Evolutionary conservation across 2,113 vertebrate species (phyloP), one percentile per base, ranked within the genome.

Genomic region (Dinomys branickii): DNA sequence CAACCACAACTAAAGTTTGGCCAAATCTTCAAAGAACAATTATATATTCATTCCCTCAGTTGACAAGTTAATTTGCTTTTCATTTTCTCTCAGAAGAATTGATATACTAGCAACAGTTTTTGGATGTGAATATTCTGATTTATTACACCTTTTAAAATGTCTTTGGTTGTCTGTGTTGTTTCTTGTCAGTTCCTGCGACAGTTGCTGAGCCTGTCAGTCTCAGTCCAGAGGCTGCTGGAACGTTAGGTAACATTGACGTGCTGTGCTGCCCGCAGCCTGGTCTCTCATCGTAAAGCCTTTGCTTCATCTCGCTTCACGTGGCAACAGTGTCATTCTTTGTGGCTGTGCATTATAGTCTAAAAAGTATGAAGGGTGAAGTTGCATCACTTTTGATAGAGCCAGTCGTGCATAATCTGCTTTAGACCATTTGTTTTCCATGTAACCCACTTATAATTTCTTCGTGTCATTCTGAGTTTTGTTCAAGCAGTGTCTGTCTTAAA

Each of bases 201-300:
- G 94, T 71, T 44, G 96, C 96, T 96, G 98, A 98, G 97, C 77
- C 92, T 94, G 71, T 97, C 93, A 98, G 77, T 0, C 87, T 97
- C 94, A 97, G 58, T 97, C 94, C 97, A 11, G 95, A 98, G 92
- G 90, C 97, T 95, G 71, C 94, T 26, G 96, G 94, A 92, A 69
- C 97, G 96, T 69, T 92, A 98, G 98, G 98, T 98, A 98, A 98
- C 93, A 47, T 10, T 17, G 26, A 63, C 54, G n/a, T 3, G 61
- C 13, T n/a, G 0, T 61, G 93, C 89, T 89, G n/a, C n/a, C 33
- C 28, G 71, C 44, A 90, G 12, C 3, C 10, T 75, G 84, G 20
- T 54, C 19, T 47, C 69, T 94, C 59, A 63, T 38, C 71, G 52
- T 83, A 56, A 94, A 69, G 54, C 24, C 2, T 24, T 5, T 93